Percentiles rank a stretch among this genome's conserved stretches.
phyloP scores from a whole-genome alignment of 53 echinoderm and acorn worm species.

The Astropecten irregularis region DNA sequence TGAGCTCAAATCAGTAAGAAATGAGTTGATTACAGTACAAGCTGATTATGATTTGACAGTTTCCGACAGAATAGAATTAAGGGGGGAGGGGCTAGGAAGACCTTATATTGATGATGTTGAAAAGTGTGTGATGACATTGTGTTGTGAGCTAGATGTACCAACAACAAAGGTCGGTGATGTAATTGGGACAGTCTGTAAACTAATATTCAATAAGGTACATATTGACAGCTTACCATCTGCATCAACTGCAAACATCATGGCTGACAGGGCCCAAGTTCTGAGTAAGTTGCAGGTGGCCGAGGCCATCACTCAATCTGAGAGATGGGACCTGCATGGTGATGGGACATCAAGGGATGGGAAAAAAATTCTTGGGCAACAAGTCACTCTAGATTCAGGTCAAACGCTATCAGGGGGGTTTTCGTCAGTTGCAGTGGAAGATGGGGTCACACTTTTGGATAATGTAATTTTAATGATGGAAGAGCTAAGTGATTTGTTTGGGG shows the following conservation, averaged over 20 bases:
- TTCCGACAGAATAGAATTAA: constrained; percentile 11
- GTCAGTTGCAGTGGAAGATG: constrained; percentile 53
- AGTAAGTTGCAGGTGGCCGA: constrained; percentile 46
- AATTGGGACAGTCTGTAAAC: constrained; percentile 6
- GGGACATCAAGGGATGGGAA: constrained; percentile 59
- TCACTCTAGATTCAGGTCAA: constrained; percentile 37
- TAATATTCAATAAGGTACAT: constrained; percentile 3
- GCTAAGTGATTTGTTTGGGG: constrained; percentile 38
- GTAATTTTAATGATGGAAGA: constrained; percentile 59
- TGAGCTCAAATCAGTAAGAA: not conserved
- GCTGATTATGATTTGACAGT: not conserved
- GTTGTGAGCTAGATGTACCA: constrained; percentile 1
- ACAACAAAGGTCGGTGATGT: constrained; percentile 2
- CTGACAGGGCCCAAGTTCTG: constrained; percentile 43
- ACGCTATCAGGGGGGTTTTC: constrained; percentile 55
- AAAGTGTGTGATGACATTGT: constrained; percentile 10
- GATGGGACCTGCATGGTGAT: constrained; percentile 63
- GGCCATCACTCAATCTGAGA: constrained; percentile 33
- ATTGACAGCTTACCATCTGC: constrained; percentile 44
- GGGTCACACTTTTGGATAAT: constrained; percentile 37
- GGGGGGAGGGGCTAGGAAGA: constrained; percentile 7
- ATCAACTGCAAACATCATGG: constrained; percentile 54
- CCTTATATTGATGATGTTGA: constrained; percentile 39
- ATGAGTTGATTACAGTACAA: not conserved
- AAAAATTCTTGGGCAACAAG: constrained; percentile 47